phyloP scores from a whole-genome alignment of 2,113 vertebrate genomes.

The Numida meleagris region DNA sequence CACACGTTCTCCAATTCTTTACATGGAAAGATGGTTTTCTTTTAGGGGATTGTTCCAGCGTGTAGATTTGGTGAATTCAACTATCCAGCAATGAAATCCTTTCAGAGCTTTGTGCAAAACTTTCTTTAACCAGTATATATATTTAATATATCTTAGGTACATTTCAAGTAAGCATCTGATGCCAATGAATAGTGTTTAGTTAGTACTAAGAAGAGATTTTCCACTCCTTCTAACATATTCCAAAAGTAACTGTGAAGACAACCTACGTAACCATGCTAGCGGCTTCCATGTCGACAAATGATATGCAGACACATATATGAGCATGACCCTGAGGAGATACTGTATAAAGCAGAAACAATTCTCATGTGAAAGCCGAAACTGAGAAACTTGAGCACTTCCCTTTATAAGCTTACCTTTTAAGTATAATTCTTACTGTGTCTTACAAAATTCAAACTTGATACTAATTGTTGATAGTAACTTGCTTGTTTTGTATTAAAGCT shows the following conservation, averaged over 20 bases:
- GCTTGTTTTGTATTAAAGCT: neutral
- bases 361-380: neutral
- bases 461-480: neutral
- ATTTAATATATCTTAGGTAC: neutral
- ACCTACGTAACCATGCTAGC: neutral
- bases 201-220: neutral
- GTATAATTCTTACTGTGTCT: fast-evolving
- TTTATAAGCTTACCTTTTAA: neutral
- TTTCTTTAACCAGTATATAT: neutral
- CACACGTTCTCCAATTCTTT: neutral
- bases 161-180: neutral
- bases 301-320: fast-evolving
- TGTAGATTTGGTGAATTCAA: neutral
- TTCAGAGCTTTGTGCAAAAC: neutral
- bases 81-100: neutral
- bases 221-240: neutral
- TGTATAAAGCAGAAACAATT: neutral
- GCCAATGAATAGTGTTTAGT: neutral
- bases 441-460: neutral
- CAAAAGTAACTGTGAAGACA: neutral
- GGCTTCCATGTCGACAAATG: neutral
- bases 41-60: neutral
- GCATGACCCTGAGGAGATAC: neutral
- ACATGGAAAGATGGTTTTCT: neutral
- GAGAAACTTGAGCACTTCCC: neutral